Evolutionary conservation across 2,113 vertebrate genomes (phyloP).

Genomic region (Rhagologus leucostigma): DNA sequence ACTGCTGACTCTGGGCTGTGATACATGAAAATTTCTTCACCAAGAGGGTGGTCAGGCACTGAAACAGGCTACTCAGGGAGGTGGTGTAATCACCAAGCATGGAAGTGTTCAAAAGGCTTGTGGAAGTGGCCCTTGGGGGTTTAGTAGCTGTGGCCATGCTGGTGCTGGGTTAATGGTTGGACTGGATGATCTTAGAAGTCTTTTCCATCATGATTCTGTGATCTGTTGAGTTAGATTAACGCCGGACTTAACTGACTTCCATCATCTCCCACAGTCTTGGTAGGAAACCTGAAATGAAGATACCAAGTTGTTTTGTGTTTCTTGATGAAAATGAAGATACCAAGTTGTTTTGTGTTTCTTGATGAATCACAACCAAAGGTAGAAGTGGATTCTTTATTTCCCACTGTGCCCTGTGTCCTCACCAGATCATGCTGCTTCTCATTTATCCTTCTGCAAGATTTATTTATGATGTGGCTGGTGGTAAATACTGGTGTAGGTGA

Average conservation of each 20-base stretch:
- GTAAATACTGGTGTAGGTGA: not conserved
- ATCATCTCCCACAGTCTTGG: not conserved
- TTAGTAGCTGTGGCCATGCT: not conserved
- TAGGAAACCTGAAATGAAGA: not conserved
- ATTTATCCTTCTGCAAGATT: not conserved
- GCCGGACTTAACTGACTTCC: fast-evolving
- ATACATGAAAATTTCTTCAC: not conserved
- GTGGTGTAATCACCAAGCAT: not conserved
- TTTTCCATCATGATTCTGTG: not conserved
- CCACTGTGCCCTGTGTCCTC: not conserved
- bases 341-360: not conserved
- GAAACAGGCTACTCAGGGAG: not conserved
- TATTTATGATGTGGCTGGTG: not conserved
- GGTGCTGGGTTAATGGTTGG: not conserved
- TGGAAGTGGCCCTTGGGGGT: not conserved
- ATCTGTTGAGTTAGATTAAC: not conserved
- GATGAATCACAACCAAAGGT: not conserved
- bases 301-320: not conserved
- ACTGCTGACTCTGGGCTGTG: not conserved
- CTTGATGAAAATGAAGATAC: not conserved
- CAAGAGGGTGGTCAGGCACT: not conserved
- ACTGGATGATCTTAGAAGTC: not conserved
- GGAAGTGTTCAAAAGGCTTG: not conserved
- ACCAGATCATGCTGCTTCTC: not conserved
- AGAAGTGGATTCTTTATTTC: not conserved